These are phyloP conservation scores for Sinotaia quadrata DNA, from an alignment of 2,888 invertebrate species.

Conservation along the genomic window DNA sequence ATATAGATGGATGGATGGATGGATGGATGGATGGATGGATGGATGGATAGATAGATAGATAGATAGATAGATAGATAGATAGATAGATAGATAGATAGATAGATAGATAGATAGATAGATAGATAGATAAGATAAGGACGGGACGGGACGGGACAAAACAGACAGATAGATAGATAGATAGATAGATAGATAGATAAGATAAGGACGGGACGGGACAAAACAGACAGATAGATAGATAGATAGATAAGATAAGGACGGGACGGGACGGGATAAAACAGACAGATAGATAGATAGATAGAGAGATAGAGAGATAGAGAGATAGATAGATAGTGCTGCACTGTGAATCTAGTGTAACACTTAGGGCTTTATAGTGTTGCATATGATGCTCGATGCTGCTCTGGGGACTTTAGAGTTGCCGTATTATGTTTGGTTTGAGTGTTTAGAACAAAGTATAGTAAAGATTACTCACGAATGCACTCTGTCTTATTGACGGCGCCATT, in stretches of 20 bases:
- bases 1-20: no score
- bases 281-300: neutral
- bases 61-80: neutral
- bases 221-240: no score
- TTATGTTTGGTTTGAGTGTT: no score
- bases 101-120: neutral
- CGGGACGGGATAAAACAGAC: neutral
- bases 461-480: conserved; percentile 36
- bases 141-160: neutral
- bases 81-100: neutral
- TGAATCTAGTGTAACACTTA: neutral
- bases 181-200: neutral
- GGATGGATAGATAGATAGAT: no score
- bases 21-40: no score
- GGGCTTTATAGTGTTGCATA: neutral
- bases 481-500: conserved; percentile 24
- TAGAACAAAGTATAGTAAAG: no score
- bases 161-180: neutral
- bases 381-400: conserved; percentile 1
- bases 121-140: neutral
- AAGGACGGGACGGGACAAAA: neutral
- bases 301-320: no score
- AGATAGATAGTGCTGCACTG: neutral
- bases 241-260: no score
- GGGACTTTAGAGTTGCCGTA: no score